phyloP scores from a whole-genome alignment of 2,797 vertebrate genomes.

The Poliocrania exsul region DNA sequence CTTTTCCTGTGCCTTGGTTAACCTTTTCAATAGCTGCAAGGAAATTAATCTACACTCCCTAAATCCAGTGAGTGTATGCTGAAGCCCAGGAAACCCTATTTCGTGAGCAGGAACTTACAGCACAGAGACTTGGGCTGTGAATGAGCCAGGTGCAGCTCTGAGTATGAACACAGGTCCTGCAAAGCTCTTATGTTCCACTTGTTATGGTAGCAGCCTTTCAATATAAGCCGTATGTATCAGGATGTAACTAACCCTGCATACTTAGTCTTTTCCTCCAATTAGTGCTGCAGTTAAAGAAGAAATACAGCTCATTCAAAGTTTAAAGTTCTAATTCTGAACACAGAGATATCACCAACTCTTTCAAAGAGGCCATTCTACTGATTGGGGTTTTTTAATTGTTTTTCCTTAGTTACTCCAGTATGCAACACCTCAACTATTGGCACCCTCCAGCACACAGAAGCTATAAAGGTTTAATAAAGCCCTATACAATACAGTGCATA shows the following conservation, averaged over 20 bases:
- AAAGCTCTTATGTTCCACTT: background rate
- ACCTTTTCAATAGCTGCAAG: background rate
- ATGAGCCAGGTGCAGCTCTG: background rate
- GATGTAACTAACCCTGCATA: background rate
- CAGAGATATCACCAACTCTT: background rate
- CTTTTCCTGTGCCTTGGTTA: background rate
- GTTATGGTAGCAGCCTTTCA: background rate
- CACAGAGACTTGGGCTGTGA: background rate
- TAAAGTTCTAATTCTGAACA: background rate
- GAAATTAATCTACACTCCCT: background rate
- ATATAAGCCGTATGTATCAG: accelerated
- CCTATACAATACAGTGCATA: background rate
- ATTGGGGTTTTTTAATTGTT: background rate
- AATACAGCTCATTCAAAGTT: background rate
- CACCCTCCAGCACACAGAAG: background rate
- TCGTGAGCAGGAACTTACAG: background rate
- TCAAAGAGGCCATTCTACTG: background rate
- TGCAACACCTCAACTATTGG: background rate
- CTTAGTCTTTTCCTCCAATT: background rate
- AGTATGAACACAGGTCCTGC: background rate
- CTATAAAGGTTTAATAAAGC: background rate
- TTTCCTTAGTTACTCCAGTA: background rate
- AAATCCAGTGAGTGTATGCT: accelerated
- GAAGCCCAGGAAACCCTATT: background rate
- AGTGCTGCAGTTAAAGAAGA: background rate